phyloP scores from a whole-genome alignment of 2,113 vertebrate genomes.

The human (Homo sapiens) region DNA sequence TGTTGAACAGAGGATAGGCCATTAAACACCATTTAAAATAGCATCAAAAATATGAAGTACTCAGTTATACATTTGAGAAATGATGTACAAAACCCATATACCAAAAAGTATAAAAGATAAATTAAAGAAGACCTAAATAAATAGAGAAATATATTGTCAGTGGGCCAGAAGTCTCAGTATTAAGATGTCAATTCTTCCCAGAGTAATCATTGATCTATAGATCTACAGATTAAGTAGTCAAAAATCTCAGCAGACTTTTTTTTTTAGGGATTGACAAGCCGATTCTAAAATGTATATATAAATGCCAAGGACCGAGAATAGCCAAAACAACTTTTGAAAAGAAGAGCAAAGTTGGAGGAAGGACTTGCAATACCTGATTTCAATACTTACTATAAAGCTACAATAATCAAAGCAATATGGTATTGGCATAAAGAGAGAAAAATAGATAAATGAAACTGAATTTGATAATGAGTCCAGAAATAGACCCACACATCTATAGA shows the following conservation, averaged over 20 bases:
- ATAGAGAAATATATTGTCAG: neutral
- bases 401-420: neutral
- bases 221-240: neutral
- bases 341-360: neutral
- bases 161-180: neutral
- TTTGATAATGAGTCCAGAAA: neutral
- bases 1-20: neutral
- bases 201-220: neutral
- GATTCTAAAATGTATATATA: neutral
- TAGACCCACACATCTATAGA: neutral
- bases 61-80: neutral
- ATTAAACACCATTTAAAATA: neutral
- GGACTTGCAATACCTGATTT: neutral
- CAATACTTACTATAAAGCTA: neutral
- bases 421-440: neutral
- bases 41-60: neutral
- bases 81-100: neutral
- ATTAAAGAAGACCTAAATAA: neutral
- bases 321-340: neutral
- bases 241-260: neutral
- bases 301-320: neutral
- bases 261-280: neutral
- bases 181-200: conserved; percentile 12
- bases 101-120: neutral
- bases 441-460: neutral